A percentile compares a stretch with the other conserved stretches of the same genome.
Evolutionary conservation across 2,797 vertebrate genomes (phyloP).

Genomic region (Oophaga sylvatica): DNA sequence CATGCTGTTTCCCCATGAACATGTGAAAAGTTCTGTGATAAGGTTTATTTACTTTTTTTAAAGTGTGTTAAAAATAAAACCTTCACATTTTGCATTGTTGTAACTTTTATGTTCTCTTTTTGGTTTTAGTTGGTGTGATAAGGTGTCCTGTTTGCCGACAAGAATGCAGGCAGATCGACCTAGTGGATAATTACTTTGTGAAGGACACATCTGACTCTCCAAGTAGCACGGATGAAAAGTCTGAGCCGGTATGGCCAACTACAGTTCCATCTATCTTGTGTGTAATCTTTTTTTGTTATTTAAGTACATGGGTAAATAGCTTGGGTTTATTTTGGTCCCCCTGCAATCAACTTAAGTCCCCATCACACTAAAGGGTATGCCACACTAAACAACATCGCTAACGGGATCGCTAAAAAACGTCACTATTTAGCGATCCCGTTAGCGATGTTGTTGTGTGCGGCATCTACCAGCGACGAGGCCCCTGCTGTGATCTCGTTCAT

Average conservation of each 20-base stretch:
- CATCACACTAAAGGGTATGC: too few relatives aligned
- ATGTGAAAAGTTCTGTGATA: too few relatives aligned
- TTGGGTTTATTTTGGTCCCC: too few relatives aligned
- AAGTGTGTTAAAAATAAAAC: background rate
- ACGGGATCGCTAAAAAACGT: too few relatives aligned
- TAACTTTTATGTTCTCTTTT: background rate
- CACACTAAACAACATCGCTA: too few relatives aligned
- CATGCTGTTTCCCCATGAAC: too few relatives aligned
- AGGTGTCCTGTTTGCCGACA: constrained; percentile 92
- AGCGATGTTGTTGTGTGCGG: too few relatives aligned
- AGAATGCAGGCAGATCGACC: constrained; percentile 95
- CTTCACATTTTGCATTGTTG: background rate
- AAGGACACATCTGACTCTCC: constrained; percentile 91
- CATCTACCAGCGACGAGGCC: too few relatives aligned
- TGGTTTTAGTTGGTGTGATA: constrained; percentile 89
- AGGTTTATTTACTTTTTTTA: background rate
- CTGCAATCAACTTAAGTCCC: too few relatives aligned
- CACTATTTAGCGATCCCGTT: too few relatives aligned
- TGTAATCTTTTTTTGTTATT: background rate
- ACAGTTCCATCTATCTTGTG: background rate
- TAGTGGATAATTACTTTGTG: constrained; percentile 98
- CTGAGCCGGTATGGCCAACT: constrained; percentile 83
- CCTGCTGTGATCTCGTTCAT: too few relatives aligned
- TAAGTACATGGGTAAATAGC: too few relatives aligned
- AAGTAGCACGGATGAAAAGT: constrained; percentile 88